Evolutionary conservation across 2,797 vertebrate genomes (phyloP), one percentile per base, ranked within the genome.

Genomic region (Gobionotothen gibberifrons): DNA sequence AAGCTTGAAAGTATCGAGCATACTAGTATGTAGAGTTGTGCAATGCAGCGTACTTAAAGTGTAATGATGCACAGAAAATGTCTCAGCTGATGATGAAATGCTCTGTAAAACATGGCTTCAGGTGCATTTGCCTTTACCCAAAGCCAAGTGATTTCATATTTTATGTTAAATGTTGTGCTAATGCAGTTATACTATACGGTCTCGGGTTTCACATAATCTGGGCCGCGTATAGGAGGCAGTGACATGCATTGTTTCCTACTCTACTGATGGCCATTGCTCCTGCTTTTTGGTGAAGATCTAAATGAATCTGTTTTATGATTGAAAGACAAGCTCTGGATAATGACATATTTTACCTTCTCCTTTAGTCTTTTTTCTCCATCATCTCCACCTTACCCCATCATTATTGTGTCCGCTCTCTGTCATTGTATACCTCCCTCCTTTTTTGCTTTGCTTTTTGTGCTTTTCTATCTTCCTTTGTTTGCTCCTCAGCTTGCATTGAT

Each of bases 61-160:
- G 56, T 63, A 69, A 75, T 77, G 72, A 76, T 72, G 78, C 65
- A 81, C 55, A 73, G 42, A 75, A 83, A 79, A 79, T 53, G 26
- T 44, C 69, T 83, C 1, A 13, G 68, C 53, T 60, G 72, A 82
- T 91, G 90, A 93, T 93, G 90, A 91, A 92, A 93, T 49, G 44
- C 63, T 78, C 66, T 83, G 79, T 75, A 89, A 86, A 85, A 79
- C 56, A 66, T 73, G 79, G 59, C 82, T 87, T 75, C 60, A 81
- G 84, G 83, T 75, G 51, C 61, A 61, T 79, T 77, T 57, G 60
- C 79, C 68, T 87, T 81, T 39, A 61, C 60, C 49, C 47, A 60
- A 9, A 58, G 66, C 49, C 56, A 71, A 75, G 71, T 55, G 36
- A 82, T 63, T 65, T 78, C 59, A 80, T 85, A 69, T 84, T 87